Evolutionary conservation across 2,797 vertebrate genomes (phyloP).

Genomic region (Esox masquinongy): DNA sequence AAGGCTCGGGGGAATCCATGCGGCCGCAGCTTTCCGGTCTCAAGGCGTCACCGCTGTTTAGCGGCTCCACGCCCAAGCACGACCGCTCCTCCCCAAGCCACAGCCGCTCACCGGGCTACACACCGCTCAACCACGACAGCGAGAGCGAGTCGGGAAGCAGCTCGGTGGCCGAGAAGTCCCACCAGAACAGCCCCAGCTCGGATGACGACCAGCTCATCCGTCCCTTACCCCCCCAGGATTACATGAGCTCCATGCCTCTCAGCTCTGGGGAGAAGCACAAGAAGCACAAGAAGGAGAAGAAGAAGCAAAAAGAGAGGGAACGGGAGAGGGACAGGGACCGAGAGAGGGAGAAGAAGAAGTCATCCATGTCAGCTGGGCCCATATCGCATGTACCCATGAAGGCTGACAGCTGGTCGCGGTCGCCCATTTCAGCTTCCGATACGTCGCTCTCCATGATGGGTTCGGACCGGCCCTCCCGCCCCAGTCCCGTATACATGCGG

Average conservation of each 20-base stretch:
- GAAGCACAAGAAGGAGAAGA: conserved; percentile 99
- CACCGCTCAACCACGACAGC: conserved; percentile 93
- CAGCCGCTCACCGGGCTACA: conserved; percentile 96
- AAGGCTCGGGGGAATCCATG: conserved; percentile 86
- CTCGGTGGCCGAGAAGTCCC: conserved; percentile 95
- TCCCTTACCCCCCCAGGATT: conserved; percentile 78
- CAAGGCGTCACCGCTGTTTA: conserved; percentile 95
- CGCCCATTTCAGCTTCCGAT: conserved; percentile 88
- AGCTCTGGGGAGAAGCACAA: conserved; percentile 94
- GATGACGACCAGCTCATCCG: conserved; percentile 89
- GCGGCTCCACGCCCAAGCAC: conserved; percentile 96
- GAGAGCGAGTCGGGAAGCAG: conserved; percentile 98
- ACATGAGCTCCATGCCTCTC: conserved; percentile 81
- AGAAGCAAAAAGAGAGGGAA: conserved; percentile 92
- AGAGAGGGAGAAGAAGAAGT: conserved; percentile 82
- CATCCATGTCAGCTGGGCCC: conserved; percentile 72
- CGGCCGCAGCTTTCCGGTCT: conserved; percentile 89
- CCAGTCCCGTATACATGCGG: conserved; percentile 90
- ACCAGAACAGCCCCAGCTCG: conserved; percentile 97
- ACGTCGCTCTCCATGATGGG: conserved; percentile 86
- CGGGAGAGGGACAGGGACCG: conserved; percentile 85
- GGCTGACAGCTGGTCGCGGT: conserved; percentile 94
- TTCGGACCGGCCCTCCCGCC: conserved; percentile 85
- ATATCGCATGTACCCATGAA: conserved; percentile 85
- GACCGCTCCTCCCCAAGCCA: conserved; percentile 97